A percentile compares a stretch with the other conserved stretches of the same genome.
phyloP scores from a whole-genome alignment of 2,888 invertebrate genomes.

The Parnassius orleans region DNA sequence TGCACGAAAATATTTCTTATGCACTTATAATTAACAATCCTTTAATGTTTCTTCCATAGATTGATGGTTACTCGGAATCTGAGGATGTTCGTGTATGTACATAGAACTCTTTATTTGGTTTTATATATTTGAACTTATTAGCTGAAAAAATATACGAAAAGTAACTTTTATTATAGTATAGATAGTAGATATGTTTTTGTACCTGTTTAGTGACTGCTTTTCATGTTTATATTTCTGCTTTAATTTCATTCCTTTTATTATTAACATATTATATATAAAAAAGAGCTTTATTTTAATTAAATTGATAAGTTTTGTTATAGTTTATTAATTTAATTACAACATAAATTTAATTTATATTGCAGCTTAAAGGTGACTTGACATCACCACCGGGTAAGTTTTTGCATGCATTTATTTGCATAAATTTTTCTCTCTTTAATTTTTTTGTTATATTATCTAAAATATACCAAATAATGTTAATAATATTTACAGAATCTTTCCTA shows the following conservation, averaged over 20 bases:
- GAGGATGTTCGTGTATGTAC: background rate
- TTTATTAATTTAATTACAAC: background rate
- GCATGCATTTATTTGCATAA: background rate
- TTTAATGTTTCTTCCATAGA: background rate
- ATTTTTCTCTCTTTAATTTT: background rate
- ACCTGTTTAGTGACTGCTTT: too few species aligned
- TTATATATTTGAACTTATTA: background rate
- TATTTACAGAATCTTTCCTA: slow-evolving; percentile 13
- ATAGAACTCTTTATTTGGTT: background rate
- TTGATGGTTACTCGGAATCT: background rate
- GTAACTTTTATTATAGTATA: background rate
- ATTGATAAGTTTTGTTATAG: too few species aligned
- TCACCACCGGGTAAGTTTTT: background rate
- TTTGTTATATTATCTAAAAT: background rate
- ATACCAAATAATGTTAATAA: background rate
- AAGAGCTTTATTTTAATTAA: too few species aligned
- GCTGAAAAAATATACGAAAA: background rate
- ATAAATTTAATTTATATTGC: background rate
- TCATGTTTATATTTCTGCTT: too few species aligned
- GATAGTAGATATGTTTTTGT: too few species aligned
- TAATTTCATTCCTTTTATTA: too few species aligned
- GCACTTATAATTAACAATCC: slow-evolving; percentile 1
- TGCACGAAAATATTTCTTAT: background rate
- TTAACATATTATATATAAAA: too few species aligned
- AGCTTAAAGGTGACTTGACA: slow-evolving; percentile 7